Conservation (phyloP, 2,797 vertebrate genomes). For the Crypturellus tataupa region DNA sequence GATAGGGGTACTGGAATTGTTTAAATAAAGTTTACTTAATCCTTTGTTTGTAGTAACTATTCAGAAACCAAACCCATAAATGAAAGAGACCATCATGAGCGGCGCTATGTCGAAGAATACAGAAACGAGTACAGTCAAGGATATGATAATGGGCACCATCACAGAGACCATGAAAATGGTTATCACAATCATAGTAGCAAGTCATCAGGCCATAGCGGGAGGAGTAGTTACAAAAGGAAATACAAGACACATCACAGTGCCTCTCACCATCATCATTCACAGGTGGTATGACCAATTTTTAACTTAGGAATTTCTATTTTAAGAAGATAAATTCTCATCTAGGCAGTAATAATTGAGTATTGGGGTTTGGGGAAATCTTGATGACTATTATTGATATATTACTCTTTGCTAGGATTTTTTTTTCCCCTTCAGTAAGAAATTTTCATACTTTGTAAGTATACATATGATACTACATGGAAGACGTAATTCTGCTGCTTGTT, state of each 20-base stretch:
- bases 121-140: conserved; percentile 72
- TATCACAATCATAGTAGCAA: conserved; percentile 88
- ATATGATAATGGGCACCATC: conserved; percentile 69
- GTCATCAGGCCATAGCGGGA: conserved; percentile 84
- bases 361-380: not conserved
- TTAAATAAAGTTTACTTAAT: not conserved
- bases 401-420: not conserved
- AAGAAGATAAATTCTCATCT: conserved; percentile 37
- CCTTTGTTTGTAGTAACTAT: conserved; percentile 79
- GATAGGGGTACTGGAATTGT: not conserved
- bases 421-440: conserved; percentile 29
- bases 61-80: conserved; percentile 84
- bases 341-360: conserved; percentile 21
- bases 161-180: conserved; percentile 81
- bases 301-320: not conserved
- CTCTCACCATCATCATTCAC: conserved; percentile 76
- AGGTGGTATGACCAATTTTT: conserved; percentile 85
- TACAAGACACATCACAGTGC: conserved; percentile 71
- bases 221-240: conserved; percentile 83
- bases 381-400: not conserved
- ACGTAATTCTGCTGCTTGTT: not conserved
- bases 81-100: conserved; percentile 78
- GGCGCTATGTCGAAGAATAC: conserved; percentile 71
- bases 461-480: not conserved
- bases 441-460: not conserved